These are phyloP conservation scores for Panurus biarmicus DNA, from an alignment of 2,113 vertebrate genomes.

Conservation along the genomic window DNA sequence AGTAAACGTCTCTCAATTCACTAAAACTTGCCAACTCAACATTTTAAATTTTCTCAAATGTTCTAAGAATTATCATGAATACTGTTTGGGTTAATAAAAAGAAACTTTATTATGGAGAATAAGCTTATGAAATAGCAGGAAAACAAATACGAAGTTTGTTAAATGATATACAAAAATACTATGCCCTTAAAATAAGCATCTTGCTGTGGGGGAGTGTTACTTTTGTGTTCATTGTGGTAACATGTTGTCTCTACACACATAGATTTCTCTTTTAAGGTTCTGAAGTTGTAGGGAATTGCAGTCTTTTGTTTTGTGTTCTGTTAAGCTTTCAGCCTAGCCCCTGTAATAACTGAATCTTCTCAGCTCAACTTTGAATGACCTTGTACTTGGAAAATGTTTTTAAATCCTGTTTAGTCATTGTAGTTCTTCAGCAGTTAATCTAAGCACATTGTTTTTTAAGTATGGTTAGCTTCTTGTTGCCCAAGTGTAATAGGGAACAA, in stretches of 20 bases:
- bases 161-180: not conserved
- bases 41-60: not conserved
- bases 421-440: not conserved
- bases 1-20: not conserved
- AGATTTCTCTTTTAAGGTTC: not conserved
- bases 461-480: not conserved
- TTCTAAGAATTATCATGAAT: not conserved
- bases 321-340: not conserved
- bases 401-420: not conserved
- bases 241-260: not conserved
- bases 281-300: not conserved
- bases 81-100: not conserved
- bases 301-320: not conserved
- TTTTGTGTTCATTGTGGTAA: not conserved
- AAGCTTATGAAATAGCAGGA: not conserved
- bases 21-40: not conserved
- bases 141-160: not conserved
- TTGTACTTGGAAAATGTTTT: constrained; percentile 26
- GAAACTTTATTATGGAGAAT: not conserved
- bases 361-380: constrained; percentile 9
- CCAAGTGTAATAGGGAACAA: not conserved
- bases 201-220: not conserved
- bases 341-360: not conserved
- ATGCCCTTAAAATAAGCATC: not conserved
- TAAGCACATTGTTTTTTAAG: not conserved